Base-by-base conservation (phyloP, 1,140 invertebrate species). In the Ridgeia piscesae region DNA sequence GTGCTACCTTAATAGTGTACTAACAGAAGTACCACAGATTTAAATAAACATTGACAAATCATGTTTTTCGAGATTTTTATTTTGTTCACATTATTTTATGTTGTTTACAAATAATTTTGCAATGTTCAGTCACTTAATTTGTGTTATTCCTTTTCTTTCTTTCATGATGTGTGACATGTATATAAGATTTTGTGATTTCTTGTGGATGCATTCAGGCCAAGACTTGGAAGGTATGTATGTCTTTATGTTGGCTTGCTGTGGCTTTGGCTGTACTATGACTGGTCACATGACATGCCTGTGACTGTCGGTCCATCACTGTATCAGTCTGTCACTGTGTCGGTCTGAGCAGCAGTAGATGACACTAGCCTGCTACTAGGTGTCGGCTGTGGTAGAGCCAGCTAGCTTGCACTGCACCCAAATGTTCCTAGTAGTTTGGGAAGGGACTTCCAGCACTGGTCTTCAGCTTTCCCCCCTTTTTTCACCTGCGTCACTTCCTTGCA, bases 131-230 rank as follows among this genome's bases (percentile, higher is more conserved):
- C 89, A 90, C 6, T 33, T 90, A 90, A 34, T 90, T 90, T 88
- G 91, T 91, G 58, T 77, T 21, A 21, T 77, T 77, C 17, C 11
- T 77, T 77, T 17, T 77, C 2, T 77, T 17, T 77, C 17, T 77
- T 31, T 77, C 92, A 89, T 92, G 91, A 91, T 21, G 89, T 93
- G 1, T 92, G 89, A 34, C 89, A 50, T 77, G 58, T 4, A 21
- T 21, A 77, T 77, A 31, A 77, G 58, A 77, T 77, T 77, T 77
- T 77, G 58, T 77, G 58, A 17, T 77, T 77, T 77, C 58, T 77
- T 77, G 58, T 77, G 58, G 58, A 77, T 77, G 58, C 17, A 31
- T 77, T 17, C 58, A 77, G 58, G 58, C 58, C 58, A 77, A 77
- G 58, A 77, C 58, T 77, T 77, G 58, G 58, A 77, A 21, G 58